Base-by-base conservation (phyloP, 2,113 vertebrate genomes). In the Cyrtonyx montezumae region DNA sequence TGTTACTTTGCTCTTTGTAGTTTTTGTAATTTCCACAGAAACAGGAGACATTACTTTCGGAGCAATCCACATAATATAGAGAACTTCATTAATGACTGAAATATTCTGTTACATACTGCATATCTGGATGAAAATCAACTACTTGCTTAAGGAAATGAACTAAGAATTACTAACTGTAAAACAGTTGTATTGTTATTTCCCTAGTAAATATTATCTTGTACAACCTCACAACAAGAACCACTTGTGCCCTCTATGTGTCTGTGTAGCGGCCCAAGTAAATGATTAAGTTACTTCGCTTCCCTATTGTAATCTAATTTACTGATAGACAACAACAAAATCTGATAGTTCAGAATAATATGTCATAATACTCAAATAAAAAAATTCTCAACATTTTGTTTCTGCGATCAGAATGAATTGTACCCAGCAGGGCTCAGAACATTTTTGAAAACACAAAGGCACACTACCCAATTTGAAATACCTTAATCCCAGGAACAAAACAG, bases 351-450 rank as follows among this genome's bases (percentile, higher is more conserved):
- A 77, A 65, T 10, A 71, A 63, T 21, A 74, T 49, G 43, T 23
- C 0, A 0, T 32, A 87, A 51, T 34, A 36, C 5, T 53, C 21
- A 48, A 63, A 76, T 7, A 36, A 53, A 53, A 53, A 23, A 34
- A 30, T 76, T 12, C 20, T 76, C 53, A 84, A 53, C 8, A 59
- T 49, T 48, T 43, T 25, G 13, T 37, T 90, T 48, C 66, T 48
- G 19, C 48, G 25, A 26, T 53, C 26, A 77, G n/a, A 58, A 71
- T 42, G 37, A 5, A 21, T 53, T 59, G 3, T 11, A 32, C 11
- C 17, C 45, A 1, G 21, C 59, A 43, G 22, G 21, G 36, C 0
- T 0, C 5, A 14, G 5, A 73, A 80, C 11, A 17, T n/a, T 58
- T 67, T 25, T 62, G 25, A 84, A 79, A 87, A 40, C 12, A 45